Evolutionary conservation across 2,113 vertebrate species (phyloP).

Genomic region (Silurus meridionalis): DNA sequence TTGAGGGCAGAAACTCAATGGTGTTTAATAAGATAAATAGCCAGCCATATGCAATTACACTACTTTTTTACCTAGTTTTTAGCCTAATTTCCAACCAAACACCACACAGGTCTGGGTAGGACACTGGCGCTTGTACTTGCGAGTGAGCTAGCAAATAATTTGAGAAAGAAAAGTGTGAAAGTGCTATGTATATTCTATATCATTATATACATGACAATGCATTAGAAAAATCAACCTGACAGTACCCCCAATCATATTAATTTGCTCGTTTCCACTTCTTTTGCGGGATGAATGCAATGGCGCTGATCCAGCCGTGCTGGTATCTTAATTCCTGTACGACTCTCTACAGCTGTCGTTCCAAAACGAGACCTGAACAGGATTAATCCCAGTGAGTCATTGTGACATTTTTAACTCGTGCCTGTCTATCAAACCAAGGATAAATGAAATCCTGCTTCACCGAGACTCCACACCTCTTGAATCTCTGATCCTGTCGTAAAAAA

Average conservation of each 20-base stretch:
- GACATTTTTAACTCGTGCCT: slow-evolving; percentile 28
- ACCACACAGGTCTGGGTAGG: not conserved
- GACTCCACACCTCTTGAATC: slow-evolving; percentile 11
- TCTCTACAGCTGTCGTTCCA: slow-evolving; percentile 16
- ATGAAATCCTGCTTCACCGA: slow-evolving; percentile 20
- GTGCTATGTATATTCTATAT: not conserved
- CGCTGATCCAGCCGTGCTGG: not conserved
- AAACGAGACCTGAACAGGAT: slow-evolving; percentile 1
- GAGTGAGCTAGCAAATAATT: not conserved
- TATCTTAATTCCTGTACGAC: slow-evolving; percentile 7
- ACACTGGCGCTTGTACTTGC: not conserved
- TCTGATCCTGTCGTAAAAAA: not conserved
- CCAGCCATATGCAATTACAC: not conserved
- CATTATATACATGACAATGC: not conserved
- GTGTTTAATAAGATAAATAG: not conserved
- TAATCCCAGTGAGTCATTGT: slow-evolving; percentile 34
- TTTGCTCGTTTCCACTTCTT: not conserved
- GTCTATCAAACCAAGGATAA: slow-evolving; percentile 21
- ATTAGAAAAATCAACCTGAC: no score
- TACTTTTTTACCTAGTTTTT: not conserved
- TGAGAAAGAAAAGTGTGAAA: not conserved
- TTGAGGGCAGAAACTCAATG: not conserved
- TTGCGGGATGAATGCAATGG: not conserved
- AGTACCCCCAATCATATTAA: not conserved
- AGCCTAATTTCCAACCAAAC: not conserved